Evolutionary conservation across 2,113 vertebrate species (phyloP).

Genomic region (Tetraodon nigroviridis): DNA sequence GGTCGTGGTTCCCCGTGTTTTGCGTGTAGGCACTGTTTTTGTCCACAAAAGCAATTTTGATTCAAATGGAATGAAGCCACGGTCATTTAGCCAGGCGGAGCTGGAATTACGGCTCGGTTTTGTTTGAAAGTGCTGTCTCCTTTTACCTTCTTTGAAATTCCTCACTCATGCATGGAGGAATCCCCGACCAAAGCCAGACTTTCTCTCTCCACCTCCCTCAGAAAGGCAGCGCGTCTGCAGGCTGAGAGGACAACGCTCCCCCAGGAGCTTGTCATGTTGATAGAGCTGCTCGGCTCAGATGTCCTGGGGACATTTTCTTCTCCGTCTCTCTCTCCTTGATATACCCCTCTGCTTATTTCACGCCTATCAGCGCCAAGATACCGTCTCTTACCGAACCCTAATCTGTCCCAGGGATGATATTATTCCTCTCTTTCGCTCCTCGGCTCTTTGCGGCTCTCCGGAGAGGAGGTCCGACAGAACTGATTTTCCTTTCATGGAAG

Average conservation of each 20-base stretch:
- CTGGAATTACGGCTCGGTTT: too few relatives aligned
- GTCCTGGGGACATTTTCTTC: conserved; percentile 28
- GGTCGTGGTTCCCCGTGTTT: too few relatives aligned
- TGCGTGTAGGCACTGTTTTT: too few relatives aligned
- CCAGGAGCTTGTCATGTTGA: conserved; percentile 39
- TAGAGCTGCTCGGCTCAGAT: conserved; percentile 29
- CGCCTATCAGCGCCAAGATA: conserved; percentile 32
- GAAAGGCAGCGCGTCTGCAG: conserved; percentile 14
- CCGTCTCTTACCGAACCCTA: conserved; percentile 32
- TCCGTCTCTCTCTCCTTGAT: background rate
- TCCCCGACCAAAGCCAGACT: conserved; percentile 33
- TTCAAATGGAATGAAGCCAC: too few relatives aligned
- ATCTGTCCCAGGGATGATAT: conserved; percentile 35
- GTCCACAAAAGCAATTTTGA: too few relatives aligned
- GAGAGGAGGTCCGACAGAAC: conserved; percentile 25
- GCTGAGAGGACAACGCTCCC: conserved; percentile 28
- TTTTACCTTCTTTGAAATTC: background rate
- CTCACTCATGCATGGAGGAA: conserved; percentile 31
- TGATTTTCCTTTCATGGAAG: conserved; percentile 41
- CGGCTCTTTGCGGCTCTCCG: conserved; percentile 16
- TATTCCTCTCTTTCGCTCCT: conserved; percentile 11
- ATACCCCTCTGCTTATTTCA: conserved; percentile 39
- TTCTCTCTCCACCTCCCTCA: conserved; percentile 7
- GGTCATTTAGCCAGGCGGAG: too few relatives aligned
- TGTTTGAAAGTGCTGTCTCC: too few relatives aligned